These are phyloP conservation scores for Hexactinellida sp. DNA, from an alignment of 37 sponge, comb jelly and placozoan species.

Conservation along the genomic window DNA sequence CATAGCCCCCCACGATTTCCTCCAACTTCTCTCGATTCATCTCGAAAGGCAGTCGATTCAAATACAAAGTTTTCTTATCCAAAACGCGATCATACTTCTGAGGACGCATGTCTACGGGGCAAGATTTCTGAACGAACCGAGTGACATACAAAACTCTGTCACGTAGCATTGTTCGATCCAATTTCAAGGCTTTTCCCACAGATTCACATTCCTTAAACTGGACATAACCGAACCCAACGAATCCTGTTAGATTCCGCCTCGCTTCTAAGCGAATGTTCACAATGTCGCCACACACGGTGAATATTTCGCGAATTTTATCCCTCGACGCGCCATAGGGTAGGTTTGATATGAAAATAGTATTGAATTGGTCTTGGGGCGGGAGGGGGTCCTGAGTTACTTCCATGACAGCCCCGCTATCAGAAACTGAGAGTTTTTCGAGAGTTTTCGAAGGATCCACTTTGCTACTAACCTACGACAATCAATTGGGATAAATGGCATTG, in stretches of 20 bases:
- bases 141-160: background rate
- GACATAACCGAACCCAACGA: background rate
- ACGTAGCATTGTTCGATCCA: background rate
- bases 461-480: too few species aligned
- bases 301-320: background rate
- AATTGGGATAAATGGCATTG: too few species aligned
- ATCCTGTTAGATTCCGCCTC: background rate
- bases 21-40: background rate
- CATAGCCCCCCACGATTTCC: background rate
- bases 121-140: background rate
- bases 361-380: background rate
- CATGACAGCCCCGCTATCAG: background rate
- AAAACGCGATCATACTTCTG: background rate
- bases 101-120: background rate
- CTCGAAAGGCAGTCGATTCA: background rate
- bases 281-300: background rate
- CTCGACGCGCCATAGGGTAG: background rate
- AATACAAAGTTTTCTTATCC: conserved; percentile 10
- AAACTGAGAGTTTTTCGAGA: background rate
- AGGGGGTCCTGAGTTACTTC: background rate
- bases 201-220: background rate
- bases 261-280: background rate
- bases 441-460: too few species aligned
- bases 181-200: background rate
- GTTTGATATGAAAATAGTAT: background rate